A percentile compares a stretch with the other conserved stretches of the same genome.
phyloP scores from a whole-genome alignment of 2,888 invertebrate species.

The Perithous albicinctus region DNA sequence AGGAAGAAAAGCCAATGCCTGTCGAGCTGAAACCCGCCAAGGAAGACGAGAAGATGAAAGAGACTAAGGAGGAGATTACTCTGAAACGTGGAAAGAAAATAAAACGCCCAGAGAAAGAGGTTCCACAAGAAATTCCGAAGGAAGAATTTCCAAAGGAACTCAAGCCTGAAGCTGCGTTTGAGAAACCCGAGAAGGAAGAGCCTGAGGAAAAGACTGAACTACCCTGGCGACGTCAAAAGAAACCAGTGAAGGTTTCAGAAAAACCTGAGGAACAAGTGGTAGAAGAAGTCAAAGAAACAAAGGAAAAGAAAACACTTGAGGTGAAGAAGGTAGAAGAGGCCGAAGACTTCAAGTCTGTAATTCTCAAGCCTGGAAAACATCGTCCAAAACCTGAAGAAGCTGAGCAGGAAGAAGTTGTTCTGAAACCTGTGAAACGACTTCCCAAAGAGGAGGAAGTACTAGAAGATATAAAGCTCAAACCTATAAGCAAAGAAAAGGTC shows the following conservation, averaged over 20 bases:
- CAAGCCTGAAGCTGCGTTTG: constrained; percentile 61
- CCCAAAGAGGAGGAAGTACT: constrained; percentile 74
- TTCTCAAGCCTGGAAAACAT: constrained; percentile 70
- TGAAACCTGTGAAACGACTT: constrained; percentile 76
- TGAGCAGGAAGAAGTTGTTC: constrained; percentile 74
- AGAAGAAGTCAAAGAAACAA: constrained; percentile 68
- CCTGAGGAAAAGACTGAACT: constrained; percentile 72
- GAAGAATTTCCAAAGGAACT: constrained; percentile 61
- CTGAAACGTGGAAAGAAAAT: constrained; percentile 68
- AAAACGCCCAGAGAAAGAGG: constrained; percentile 69
- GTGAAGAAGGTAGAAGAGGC: constrained; percentile 73
- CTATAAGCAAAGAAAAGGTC: constrained; percentile 76
- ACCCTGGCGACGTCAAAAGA: constrained; percentile 76
- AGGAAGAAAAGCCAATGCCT: constrained; percentile 47
- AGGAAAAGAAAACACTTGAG: constrained; percentile 69
- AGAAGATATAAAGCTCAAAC: constrained; percentile 77
- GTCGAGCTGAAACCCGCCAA: constrained; percentile 62
- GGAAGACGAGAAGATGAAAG: constrained; percentile 69
- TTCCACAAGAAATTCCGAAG: constrained; percentile 50
- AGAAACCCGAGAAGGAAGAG: constrained; percentile 72
- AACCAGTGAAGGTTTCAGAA: constrained; percentile 67
- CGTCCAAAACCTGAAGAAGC: constrained; percentile 74
- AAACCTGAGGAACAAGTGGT: constrained; percentile 60
- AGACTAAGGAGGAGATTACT: constrained; percentile 60
- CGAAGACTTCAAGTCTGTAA: constrained; percentile 72